Evolutionary conservation across 2,888 invertebrate species (phyloP).

Genomic region (Drosophila paracracens): DNA sequence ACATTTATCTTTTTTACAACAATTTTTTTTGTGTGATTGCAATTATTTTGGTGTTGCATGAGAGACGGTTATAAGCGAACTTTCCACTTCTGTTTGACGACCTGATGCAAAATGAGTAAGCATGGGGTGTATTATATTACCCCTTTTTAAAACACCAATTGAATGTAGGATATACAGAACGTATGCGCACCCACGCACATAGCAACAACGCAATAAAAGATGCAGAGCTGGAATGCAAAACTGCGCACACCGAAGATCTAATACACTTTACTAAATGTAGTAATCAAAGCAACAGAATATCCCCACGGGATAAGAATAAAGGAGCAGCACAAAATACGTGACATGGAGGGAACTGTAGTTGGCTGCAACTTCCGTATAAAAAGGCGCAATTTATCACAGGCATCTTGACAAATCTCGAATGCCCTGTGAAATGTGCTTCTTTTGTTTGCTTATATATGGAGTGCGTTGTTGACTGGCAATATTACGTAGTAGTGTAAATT

Average conservation of each 20-base stretch:
- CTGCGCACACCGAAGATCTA: background rate
- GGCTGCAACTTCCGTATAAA: background rate
- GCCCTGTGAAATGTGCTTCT: conserved; percentile 18
- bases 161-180: conserved; percentile 15
- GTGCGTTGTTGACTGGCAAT: background rate
- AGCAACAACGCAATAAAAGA: conserved; percentile 10
- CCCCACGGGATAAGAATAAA: background rate
- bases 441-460: conserved; percentile 3
- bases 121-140: background rate
- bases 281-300: background rate
- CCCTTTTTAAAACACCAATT: background rate
- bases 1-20: background rate
- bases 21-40: background rate
- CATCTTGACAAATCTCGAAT: conserved; percentile 25
- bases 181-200: conserved; percentile 39
- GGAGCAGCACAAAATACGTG: background rate
- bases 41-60: background rate
- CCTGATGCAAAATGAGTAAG: background rate
- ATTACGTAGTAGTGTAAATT: conserved; percentile 30
- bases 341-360: background rate
- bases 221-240: conserved; percentile 1
- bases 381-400: conserved; percentile 34
- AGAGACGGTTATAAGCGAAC: background rate
- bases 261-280: background rate
- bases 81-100: background rate